Conservation (phyloP, 1,140 invertebrate genomes). For the Phocides pigmalion region DNA sequence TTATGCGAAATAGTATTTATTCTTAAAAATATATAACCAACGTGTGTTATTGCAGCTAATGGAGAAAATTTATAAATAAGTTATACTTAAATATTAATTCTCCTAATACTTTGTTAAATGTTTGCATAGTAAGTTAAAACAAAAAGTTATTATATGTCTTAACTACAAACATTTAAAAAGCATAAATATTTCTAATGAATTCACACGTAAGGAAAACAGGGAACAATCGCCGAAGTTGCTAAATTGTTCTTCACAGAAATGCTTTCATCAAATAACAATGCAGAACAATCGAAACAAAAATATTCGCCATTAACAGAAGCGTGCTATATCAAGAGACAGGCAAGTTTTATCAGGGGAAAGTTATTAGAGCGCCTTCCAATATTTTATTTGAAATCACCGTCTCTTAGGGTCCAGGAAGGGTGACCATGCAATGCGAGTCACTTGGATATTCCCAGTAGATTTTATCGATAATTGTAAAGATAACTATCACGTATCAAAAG, state of each 20-base stretch:
- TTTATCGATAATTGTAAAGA: too few relatives aligned
- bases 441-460: background rate
- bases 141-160: too few relatives aligned
- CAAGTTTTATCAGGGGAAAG: conserved; percentile 61
- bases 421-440: conserved; percentile 37
- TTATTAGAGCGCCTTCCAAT: conserved; percentile 66
- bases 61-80: too few relatives aligned
- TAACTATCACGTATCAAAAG: too few relatives aligned
- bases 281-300: conserved; percentile 52
- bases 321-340: conserved; percentile 58
- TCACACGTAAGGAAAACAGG: background rate
- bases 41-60: too few relatives aligned
- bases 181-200: background rate
- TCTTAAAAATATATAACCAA: too few relatives aligned
- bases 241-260: conserved; percentile 18
- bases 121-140: too few relatives aligned
- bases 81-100: too few relatives aligned
- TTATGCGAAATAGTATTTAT: too few relatives aligned
- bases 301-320: conserved; percentile 45
- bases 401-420: conserved; percentile 50
- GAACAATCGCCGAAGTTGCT: conserved; percentile 8
- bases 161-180: too few relatives aligned
- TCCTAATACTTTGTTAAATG: too few relatives aligned
- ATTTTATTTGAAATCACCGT: conserved; percentile 70
- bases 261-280: conserved; percentile 40